Conservation (phyloP, 2,888 invertebrate species). For the Clitarchus hookeri region DNA sequence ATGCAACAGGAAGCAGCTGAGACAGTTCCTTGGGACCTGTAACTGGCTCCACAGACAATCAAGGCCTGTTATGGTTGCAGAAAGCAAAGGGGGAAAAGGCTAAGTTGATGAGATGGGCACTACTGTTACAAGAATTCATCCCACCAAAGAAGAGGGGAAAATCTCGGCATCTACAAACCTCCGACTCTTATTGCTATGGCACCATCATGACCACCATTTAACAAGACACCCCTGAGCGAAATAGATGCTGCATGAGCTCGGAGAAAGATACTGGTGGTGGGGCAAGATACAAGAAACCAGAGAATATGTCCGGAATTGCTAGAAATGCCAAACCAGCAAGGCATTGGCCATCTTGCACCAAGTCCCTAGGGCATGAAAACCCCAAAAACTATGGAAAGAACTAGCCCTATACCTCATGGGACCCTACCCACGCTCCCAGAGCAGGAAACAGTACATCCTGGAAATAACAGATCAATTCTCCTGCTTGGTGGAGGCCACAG, state of each 20-base stretch:
- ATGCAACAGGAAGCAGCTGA: not conserved
- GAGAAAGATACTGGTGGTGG: not conserved
- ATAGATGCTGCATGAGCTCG: not conserved
- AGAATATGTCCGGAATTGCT: not conserved
- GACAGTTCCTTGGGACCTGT: not conserved
- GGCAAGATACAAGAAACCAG: not conserved
- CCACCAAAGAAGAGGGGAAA: not conserved
- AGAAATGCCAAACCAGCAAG: not conserved
- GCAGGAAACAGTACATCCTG: not conserved
- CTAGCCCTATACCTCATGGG: not conserved
- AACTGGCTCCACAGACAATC: not conserved
- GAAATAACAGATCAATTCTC: not conserved
- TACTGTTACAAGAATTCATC: not conserved
- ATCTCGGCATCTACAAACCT: not conserved
- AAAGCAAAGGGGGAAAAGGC: not conserved
- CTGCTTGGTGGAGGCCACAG: not conserved
- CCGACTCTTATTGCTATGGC: not conserved
- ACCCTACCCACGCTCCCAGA: not conserved
- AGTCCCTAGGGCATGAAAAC: not conserved
- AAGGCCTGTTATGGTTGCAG: not conserved
- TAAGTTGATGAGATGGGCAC: not conserved
- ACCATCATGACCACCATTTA: not conserved
- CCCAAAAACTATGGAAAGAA: not conserved
- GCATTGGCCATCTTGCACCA: not conserved
- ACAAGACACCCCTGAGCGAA: not conserved